Conservation (phyloP, 2,888 invertebrate genomes). For the Phytoseiulus persimilis region DNA sequence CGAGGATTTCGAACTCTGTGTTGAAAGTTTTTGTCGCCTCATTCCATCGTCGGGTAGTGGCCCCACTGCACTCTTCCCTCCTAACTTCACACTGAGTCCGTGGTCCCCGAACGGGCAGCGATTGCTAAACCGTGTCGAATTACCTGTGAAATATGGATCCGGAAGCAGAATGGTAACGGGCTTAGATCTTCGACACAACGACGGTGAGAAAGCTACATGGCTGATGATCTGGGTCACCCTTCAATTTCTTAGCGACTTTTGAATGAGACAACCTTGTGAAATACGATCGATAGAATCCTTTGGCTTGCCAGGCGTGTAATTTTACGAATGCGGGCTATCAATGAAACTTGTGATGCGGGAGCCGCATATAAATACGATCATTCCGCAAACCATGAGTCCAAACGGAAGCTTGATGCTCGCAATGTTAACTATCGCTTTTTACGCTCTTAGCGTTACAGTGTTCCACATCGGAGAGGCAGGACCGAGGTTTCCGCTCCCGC, state of each 20-base stretch:
- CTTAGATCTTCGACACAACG: no score
- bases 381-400: neutral
- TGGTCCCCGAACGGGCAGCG: no score
- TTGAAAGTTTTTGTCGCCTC: no score
- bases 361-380: neutral
- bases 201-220: neutral
- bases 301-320: neutral
- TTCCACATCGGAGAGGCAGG: neutral
- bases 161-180: no score
- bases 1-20: no score
- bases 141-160: no score
- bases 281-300: neutral
- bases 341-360: neutral
- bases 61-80: no score
- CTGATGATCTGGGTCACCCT: neutral
- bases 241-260: neutral
- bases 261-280: conserved; percentile 5
- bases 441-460: neutral
- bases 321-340: neutral
- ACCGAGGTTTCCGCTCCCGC: neutral
- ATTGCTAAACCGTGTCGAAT: no score
- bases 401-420: neutral
- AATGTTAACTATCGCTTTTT: neutral
- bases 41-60: no score
- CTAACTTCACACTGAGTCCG: no score